Conservation (phyloP, 1,140 invertebrate species). For the Gryllus bimaculatus region DNA sequence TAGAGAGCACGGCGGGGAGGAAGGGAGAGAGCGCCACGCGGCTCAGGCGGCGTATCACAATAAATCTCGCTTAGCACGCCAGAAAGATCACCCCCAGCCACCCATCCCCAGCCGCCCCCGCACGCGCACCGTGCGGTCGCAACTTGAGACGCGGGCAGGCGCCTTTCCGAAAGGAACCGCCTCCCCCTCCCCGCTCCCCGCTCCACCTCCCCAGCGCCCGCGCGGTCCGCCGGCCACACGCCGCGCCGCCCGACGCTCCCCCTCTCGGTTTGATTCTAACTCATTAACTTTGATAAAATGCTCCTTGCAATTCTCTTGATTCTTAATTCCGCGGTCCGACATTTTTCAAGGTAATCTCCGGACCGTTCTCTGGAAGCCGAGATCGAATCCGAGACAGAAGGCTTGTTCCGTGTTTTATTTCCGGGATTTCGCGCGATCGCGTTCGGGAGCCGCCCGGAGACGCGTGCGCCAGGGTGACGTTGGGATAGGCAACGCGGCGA, state of each 20-base stretch:
- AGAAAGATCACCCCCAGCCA: background rate
- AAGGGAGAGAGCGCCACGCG: background rate
- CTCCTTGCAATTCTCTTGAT: background rate
- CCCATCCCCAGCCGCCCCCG: background rate
- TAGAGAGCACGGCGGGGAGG: background rate
- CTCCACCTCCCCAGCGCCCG: too few relatives aligned
- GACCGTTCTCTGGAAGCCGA: background rate
- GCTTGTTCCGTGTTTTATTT: background rate
- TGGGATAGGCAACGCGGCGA: background rate
- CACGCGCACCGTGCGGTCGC: background rate
- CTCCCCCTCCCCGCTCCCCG: background rate
- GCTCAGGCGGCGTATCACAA: background rate
- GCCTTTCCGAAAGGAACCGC: too few relatives aligned
- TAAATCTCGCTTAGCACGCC: constrained; percentile 3
- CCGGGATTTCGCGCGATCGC: background rate
- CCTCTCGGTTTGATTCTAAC: background rate
- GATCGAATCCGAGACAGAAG: background rate
- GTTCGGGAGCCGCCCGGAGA: background rate
- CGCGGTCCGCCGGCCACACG: background rate
- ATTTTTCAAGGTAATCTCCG: background rate
- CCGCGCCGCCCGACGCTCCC: background rate
- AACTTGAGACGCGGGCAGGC: too few relatives aligned
- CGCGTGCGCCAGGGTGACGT: background rate
- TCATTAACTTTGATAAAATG: background rate
- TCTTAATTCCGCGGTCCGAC: background rate